Base-by-base conservation (phyloP, 2,113 vertebrate genomes). In the Ginglymostoma cirratum region DNA sequence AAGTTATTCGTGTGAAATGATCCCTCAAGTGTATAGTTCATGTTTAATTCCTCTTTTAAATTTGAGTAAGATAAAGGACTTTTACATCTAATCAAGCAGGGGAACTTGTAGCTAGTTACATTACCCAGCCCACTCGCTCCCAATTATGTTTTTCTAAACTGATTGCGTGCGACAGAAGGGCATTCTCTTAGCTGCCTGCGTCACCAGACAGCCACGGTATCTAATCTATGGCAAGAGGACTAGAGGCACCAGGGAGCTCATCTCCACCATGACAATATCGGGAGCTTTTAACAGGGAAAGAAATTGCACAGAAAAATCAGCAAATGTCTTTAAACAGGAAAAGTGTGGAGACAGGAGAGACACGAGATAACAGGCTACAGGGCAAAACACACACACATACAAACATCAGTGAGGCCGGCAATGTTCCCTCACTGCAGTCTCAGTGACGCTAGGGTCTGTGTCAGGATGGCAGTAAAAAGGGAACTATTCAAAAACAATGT, bases 281-380 rank as follows among this genome's bases (percentile, higher is more conserved):
- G 97, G 96, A 97, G 97, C 97, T 96, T 89, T 96, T 97, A 96
- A 96, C 66, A n/a, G 70, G 86, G 89, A 96, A 52, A 67, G 1
- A 96, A 65, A 96, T 38, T 96, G 21, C 5, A 97, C 97, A 98
- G 98, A 98, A 98, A 98, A 98, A 98, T 98, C 97, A 97, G 98
- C 98, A 98, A 97, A 98, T 98, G 98, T 98, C 98, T 98, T 98
- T 98, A 98, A 99, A 99, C 99, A 99, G 99, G 99, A 99, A 99
- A 98, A 98, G 98, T 97, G 97, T 98, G 98, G 99, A 98, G 98
- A 98, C 98, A 98, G 98, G 97, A 97, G 97, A 97, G 97, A 97
- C 98, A 97, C 98, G 98, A 98, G 98, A 99, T 98, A 99, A 99
- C 97, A 97, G 98, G 97, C 97, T 95, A 96, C 98, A 97, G 97